Evolutionary conservation across 92 coral and sea anemone genomes (phyloP).

Genomic region (Palythoa heliodiscus): DNA sequence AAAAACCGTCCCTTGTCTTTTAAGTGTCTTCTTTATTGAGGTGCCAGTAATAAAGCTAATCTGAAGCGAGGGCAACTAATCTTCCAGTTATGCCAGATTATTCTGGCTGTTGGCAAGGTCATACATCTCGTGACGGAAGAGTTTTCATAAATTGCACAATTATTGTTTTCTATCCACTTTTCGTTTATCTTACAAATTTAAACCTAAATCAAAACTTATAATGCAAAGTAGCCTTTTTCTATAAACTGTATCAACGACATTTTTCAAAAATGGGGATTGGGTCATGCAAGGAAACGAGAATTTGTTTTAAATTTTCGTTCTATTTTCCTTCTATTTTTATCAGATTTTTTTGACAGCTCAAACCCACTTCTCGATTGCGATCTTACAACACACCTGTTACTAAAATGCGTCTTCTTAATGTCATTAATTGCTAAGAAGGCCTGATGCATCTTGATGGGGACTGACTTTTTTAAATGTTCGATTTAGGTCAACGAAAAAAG

Average conservation of each 20-base stretch:
- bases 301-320: neutral
- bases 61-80: neutral
- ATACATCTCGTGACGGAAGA: neutral
- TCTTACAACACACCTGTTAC: constrained; percentile 34
- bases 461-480: constrained; percentile 14
- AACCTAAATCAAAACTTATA: neutral
- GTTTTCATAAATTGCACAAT: neutral
- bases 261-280: neutral
- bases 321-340: neutral
- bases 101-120: neutral
- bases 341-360: constrained; percentile 32
- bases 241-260: neutral
- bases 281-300: no score
- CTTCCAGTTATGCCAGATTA: neutral
- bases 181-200: neutral
- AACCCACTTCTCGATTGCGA: constrained; percentile 15
- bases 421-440: constrained; percentile 41
- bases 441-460: constrained; percentile 18
- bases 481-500: neutral
- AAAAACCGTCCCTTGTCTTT: no score
- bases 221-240: neutral
- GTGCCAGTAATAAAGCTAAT: neutral
- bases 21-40: neutral
- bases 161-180: neutral
- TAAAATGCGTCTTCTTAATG: constrained; percentile 11